These are phyloP conservation scores for Gymnodraco acuticeps DNA, from an alignment of 2,797 vertebrate species.

Conservation along the genomic window DNA sequence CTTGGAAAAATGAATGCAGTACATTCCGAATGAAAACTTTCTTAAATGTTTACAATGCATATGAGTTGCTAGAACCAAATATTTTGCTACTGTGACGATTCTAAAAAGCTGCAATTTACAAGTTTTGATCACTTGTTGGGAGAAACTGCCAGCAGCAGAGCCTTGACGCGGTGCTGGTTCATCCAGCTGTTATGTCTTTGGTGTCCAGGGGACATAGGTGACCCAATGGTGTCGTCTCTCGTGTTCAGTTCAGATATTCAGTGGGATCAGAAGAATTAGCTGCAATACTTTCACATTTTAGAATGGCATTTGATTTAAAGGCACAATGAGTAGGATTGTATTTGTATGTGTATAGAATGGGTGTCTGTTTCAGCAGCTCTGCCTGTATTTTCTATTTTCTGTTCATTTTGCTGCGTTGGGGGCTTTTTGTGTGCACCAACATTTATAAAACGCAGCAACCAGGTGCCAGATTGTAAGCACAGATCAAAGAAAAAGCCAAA, in stretches of 20 bases:
- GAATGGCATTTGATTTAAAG: conserved; percentile 15
- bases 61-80: conserved; percentile 57
- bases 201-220: background rate
- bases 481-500: too few relatives aligned
- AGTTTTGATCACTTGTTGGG: conserved; percentile 52
- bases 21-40: conserved; percentile 49
- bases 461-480: too few relatives aligned
- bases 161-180: conserved; percentile 2
- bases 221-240: background rate
- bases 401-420: too few relatives aligned
- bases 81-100: conserved; percentile 28
- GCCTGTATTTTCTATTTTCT: too few relatives aligned
- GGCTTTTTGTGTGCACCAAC: too few relatives aligned
- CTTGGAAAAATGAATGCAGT: conserved; percentile 62
- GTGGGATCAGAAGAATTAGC: conserved; percentile 8
- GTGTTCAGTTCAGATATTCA: background rate
- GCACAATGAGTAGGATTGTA: too few relatives aligned
- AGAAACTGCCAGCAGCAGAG: conserved; percentile 29
- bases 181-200: conserved; percentile 1
- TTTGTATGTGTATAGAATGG: too few relatives aligned
- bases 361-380: too few relatives aligned
- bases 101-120: conserved; percentile 16
- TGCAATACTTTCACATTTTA: background rate
- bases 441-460: too few relatives aligned
- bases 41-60: conserved; percentile 64